Percentiles rank a stretch among this genome's conserved stretches.
Evolutionary conservation across 2,113 vertebrate genomes (phyloP).

Genomic region (Chionis minor): DNA sequence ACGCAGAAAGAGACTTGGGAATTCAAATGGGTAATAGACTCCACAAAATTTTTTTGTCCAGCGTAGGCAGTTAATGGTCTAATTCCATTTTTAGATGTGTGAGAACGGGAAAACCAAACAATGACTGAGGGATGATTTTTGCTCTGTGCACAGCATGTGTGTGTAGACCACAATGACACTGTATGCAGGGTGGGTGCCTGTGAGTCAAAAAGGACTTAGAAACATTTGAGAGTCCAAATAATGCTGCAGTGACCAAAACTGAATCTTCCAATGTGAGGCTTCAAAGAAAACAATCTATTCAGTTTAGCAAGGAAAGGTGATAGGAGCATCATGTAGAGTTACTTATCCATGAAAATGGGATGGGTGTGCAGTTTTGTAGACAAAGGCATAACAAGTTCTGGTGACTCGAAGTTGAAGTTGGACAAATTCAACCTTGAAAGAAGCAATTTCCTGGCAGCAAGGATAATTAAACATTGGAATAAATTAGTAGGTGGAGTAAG

Average conservation of each 20-base stretch:
- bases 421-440: conserved; percentile 40
- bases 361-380: not conserved
- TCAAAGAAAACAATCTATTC: conserved; percentile 3
- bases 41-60: not conserved
- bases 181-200: not conserved
- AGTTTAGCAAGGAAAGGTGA: not conserved
- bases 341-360: conserved; percentile 43
- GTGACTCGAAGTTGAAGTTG: not conserved
- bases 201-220: not conserved
- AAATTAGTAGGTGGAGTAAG: conserved; percentile 24
- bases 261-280: not conserved
- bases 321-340: not conserved
- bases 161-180: not conserved
- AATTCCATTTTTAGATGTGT: not conserved
- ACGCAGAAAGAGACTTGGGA: not conserved
- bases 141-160: not conserved
- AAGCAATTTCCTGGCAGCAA: conserved; percentile 44
- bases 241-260: not conserved
- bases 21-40: not conserved
- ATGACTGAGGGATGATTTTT: not conserved
- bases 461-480: conserved; percentile 51
- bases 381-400: conserved; percentile 15
- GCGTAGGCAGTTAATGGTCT: not conserved
- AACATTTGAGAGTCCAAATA: not conserved
- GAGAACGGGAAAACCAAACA: not conserved